phyloP scores from a whole-genome alignment of 2,113 vertebrate genomes.

The Callopanchax toddi region DNA sequence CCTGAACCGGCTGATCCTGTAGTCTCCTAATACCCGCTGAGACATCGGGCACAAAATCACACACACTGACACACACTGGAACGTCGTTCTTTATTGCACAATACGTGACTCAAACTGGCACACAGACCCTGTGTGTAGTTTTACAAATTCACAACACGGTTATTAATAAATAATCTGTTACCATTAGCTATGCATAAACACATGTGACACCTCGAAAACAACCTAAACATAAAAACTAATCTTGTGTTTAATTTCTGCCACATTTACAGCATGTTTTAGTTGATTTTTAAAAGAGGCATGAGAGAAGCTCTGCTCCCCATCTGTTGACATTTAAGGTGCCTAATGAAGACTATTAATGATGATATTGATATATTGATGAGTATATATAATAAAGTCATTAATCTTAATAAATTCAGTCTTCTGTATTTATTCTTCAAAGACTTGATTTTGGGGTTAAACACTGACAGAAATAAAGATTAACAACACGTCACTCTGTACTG shows the following conservation, averaged over 20 bases:
- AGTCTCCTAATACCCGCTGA: conserved; percentile 24
- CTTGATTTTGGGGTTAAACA: background rate
- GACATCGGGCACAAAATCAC: conserved; percentile 41
- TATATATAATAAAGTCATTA: conserved; percentile 65
- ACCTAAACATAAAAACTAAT: conserved; percentile 9
- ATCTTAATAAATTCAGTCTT: conserved; percentile 29
- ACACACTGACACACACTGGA: conserved; percentile 23
- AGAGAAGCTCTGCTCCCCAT: conserved; percentile 46
- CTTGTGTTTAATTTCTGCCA: conserved; percentile 10
- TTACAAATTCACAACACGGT: conserved; percentile 15
- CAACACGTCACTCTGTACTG: no score
- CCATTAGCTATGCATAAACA: conserved; percentile 31
- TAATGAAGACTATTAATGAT: conserved; percentile 63
- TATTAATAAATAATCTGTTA: conserved; percentile 13
- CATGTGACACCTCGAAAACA: conserved; percentile 19
- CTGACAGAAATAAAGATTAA: no score
- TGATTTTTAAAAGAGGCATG: conserved; percentile 67
- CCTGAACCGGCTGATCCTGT: conserved; percentile 54
- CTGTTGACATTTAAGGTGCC: conserved; percentile 68
- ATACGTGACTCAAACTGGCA: conserved; percentile 31
- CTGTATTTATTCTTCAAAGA: conserved; percentile 15
- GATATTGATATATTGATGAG: conserved; percentile 64
- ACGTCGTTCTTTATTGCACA: conserved; percentile 56
- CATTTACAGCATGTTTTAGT: conserved; percentile 55
- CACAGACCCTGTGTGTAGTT: conserved; percentile 15